Base-by-base conservation (phyloP, 2,113 vertebrate genomes). In the Lathamus discolor region DNA sequence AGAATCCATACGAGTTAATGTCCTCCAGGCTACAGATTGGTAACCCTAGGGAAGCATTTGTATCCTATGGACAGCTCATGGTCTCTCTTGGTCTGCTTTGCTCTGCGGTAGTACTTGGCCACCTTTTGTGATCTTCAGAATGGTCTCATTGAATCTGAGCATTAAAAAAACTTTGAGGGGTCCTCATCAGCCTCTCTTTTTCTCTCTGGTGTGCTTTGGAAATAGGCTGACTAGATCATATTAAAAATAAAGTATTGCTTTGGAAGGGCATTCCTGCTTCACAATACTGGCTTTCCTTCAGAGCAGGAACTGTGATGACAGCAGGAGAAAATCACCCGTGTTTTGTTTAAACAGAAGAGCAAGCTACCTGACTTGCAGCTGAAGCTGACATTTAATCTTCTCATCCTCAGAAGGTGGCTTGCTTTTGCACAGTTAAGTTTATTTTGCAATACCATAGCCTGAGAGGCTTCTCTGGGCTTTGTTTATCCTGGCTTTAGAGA, bases 401-500 rank as follows among this genome's bases (percentile, higher is more conserved):
- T 82, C 48, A 76, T 90, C 93, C 88, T 84, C 91, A 96, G 93
- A 96, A 95, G 67, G 55, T 91, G 86, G 59, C 76, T 96, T 97
- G 75, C 77, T 95, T 97, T 96, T 92, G 59, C 54, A 89, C 73
- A 63, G 44, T 95, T 80, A 93, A 83, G 85, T 97, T 97, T 97
- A 86, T 97, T 97, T 97, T 97, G 82, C 59, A 90, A 74, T 94
- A 69, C 75, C 31, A 3, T 41, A 55, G 33, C 59, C 96, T 88
- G 88, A 96, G 94, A 97, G 85, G 27, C 64, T 87, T 95, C 94
- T 96, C 94, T 94, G 92, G 76, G 41, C 92, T 97, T 97, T 97
- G 91, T 97, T 98, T 97, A 92, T 96, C 69, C 94, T 96, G 92
- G 90, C 94, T 95, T 88, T 69, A 64, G 55, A 90, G 83, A 95